Percentiles rank a stretch among this genome's conserved stretches.
Conservation (phyloP, 2,888 invertebrate species). For the Ceratothoa steindachneri region DNA sequence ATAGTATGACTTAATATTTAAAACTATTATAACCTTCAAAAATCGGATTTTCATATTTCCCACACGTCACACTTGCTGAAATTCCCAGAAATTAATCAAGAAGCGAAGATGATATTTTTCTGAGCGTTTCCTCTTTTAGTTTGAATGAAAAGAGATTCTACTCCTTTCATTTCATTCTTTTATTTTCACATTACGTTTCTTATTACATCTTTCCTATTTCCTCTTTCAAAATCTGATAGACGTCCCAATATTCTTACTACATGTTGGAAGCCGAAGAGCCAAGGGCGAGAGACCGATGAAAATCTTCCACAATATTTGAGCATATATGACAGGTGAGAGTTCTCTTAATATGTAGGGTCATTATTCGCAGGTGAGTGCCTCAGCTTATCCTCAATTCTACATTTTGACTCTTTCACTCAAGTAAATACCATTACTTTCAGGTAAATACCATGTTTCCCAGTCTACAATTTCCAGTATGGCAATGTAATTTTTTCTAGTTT, state of each 20-base stretch:
- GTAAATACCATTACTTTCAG: too few species aligned
- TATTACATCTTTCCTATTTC: background rate
- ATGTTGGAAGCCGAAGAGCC: conserved; percentile 36
- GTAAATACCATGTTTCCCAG: too few species aligned
- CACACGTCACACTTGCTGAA: too few species aligned
- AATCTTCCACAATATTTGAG: conserved; percentile 19
- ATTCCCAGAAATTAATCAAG: too few species aligned
- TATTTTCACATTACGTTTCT: background rate
- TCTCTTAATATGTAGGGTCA: background rate
- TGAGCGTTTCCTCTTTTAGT: background rate
- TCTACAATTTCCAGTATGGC: too few species aligned
- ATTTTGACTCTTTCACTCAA: too few species aligned
- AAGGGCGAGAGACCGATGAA: conserved; percentile 5
- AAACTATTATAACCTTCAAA: too few species aligned
- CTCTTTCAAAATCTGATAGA: conserved; percentile 15
- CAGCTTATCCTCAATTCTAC: background rate
- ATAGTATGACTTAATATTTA: too few species aligned
- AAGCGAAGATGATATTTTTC: too few species aligned
- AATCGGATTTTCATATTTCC: too few species aligned
- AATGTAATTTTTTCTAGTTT: background rate
- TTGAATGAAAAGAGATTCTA: background rate
- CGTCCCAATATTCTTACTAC: conserved; percentile 39
- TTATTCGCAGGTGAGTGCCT: background rate
- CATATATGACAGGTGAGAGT: conserved; percentile 34
- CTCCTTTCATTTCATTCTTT: background rate